Conservation (phyloP, 2,113 vertebrate species). For the Origma solitaria region DNA sequence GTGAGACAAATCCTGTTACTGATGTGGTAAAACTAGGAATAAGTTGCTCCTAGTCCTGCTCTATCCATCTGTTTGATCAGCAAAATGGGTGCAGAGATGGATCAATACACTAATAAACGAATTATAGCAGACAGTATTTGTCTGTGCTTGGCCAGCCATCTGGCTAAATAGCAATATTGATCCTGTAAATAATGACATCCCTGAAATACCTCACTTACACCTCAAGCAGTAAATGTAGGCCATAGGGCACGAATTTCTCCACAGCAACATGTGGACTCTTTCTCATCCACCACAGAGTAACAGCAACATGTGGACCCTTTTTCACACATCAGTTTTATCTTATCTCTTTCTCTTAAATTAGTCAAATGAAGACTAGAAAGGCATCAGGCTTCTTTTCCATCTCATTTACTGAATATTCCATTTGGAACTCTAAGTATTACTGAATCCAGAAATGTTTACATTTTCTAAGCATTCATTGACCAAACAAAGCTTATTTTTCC, state of each 20-base stretch:
- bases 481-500: background rate
- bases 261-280: background rate
- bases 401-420: background rate
- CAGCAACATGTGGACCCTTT: background rate
- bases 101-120: background rate
- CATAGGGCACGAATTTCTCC: background rate
- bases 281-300: background rate
- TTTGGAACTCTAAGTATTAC: background rate
- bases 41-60: background rate
- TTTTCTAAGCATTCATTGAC: background rate
- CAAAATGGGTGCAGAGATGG: background rate
- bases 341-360: background rate
- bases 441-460: background rate
- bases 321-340: background rate
- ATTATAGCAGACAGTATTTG: background rate
- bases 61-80: background rate
- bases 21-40: background rate
- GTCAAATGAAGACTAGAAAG: background rate
- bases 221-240: background rate
- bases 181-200: background rate
- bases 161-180: slow-evolving; percentile 18
- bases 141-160: background rate
- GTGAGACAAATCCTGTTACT: background rate
- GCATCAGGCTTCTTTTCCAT: background rate
- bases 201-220: background rate